phyloP scores from a whole-genome alignment of 2,797 vertebrate genomes.

The Ceyx erithaca region DNA sequence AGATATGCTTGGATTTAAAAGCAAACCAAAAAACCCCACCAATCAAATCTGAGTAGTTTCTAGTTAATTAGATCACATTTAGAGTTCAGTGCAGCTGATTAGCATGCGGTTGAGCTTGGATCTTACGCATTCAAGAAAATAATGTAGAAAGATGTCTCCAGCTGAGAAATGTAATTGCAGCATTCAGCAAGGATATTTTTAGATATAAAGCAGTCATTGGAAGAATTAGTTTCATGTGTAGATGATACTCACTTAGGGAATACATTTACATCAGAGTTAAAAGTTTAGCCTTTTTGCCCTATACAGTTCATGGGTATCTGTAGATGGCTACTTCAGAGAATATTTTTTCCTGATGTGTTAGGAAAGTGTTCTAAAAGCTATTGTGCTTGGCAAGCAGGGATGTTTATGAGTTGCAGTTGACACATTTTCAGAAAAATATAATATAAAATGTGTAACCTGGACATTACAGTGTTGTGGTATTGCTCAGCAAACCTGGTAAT shows the following conservation, averaged over 20 bases:
- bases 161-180: constrained; percentile 54
- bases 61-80: constrained; percentile 37
- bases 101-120: constrained; percentile 11
- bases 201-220: constrained; percentile 21
- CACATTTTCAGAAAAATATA: neutral
- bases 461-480: neutral
- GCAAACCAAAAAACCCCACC: neutral
- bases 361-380: neutral
- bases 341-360: neutral
- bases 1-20: constrained; percentile 6
- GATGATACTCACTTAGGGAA: neutral
- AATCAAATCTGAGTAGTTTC: constrained; percentile 16
- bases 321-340: neutral
- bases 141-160: constrained; percentile 50
- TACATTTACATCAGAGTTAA: neutral
- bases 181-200: constrained; percentile 63
- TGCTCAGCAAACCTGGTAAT: neutral
- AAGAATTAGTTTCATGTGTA: constrained; percentile 35
- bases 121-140: constrained; percentile 20
- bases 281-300: neutral
- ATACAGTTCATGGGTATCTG: neutral
- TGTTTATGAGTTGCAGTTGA: neutral
- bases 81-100: neutral
- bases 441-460: neutral
- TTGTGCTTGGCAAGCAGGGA: neutral